Base-by-base conservation (phyloP, 2,888 invertebrate genomes). In the Entomobrya multifasciata region DNA sequence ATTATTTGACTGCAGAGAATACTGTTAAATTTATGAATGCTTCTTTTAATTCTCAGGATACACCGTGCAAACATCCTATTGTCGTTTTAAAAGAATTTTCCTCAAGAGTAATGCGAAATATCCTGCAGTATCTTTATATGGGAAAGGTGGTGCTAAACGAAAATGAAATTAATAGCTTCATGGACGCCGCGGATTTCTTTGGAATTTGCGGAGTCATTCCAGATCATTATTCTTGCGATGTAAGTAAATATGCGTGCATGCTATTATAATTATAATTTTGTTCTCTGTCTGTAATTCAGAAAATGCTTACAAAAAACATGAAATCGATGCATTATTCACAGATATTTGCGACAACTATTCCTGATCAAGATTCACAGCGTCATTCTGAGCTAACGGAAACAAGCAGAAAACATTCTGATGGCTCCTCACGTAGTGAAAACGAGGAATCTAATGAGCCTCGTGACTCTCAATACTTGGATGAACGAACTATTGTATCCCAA, bases 171-270 rank as follows among this genome's bases (percentile, higher is more conserved):
- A 88, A 88, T 25, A 81, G 87, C 25, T 90, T 90, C 27, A 89
- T 90, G 76, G 88, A 88, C 55, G 89, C 90, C 10, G 90, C 90
- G 1, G 89, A 90, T 62, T 89, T 87, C 27, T 86, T 90, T 20
- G 88, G 82, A 65, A 84, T 90, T 27, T 89, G 89, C 62, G 90
- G 90, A 8, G 82, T 90, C 10, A 49, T 86, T 8, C 72, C 85
- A 55, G 74, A 74, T 74, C 25, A 52, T 25, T 52, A 88, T 30
- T 81, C 74, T 22, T 67, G 82, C 44, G 83, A 80, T 77, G 87
- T 84, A 81, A 72, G 86, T 44, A n/a, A 20, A 41, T 67, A 11
- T 15, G 36, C n/a, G n/a, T n/a, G n/a, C n/a, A n/a, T n/a, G n/a
- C n/a, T n/a, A n/a, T n/a, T n/a, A n/a, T n/a, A n/a, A n/a, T n/a